Conservation (phyloP, 2,113 vertebrate genomes). For the Phalacrocorax aristotelis region DNA sequence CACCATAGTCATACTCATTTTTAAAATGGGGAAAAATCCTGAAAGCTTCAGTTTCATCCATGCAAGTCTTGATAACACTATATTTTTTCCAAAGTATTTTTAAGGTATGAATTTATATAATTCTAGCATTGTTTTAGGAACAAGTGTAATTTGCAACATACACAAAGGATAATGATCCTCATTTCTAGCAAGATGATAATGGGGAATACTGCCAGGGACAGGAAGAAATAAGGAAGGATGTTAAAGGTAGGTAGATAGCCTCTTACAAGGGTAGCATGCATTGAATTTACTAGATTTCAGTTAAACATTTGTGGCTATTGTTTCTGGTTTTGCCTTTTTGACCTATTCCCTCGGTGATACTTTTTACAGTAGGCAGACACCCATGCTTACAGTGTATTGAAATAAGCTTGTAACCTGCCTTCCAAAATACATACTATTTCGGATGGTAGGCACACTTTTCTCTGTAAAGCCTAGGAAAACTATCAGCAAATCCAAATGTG, state of each 20-base stretch:
- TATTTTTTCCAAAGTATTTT: neutral
- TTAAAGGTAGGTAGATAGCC: neutral
- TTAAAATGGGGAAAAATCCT: neutral
- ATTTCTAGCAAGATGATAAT: neutral
- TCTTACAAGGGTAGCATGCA: neutral
- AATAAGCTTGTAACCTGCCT: neutral
- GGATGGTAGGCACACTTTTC: neutral
- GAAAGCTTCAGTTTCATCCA: neutral
- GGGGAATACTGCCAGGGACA: neutral
- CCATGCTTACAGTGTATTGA: neutral
- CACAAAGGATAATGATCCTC: neutral
- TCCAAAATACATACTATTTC: neutral
- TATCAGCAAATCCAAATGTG: neutral
- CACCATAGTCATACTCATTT: neutral
- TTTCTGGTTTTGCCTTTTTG: neutral
- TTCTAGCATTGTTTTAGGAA: neutral
- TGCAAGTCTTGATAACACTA: neutral
- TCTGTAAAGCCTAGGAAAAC: neutral
- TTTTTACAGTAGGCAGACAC: neutral
- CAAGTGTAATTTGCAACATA: neutral
- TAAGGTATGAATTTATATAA: neutral
- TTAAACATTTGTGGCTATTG: neutral
- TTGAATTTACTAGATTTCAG: neutral
- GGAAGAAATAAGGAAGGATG: neutral
- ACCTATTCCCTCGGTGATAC: neutral